These are phyloP conservation scores for Caenorhabditis macrosperma DNA, from an alignment of 2,888 invertebrate genomes.

Conservation along the genomic window DNA sequence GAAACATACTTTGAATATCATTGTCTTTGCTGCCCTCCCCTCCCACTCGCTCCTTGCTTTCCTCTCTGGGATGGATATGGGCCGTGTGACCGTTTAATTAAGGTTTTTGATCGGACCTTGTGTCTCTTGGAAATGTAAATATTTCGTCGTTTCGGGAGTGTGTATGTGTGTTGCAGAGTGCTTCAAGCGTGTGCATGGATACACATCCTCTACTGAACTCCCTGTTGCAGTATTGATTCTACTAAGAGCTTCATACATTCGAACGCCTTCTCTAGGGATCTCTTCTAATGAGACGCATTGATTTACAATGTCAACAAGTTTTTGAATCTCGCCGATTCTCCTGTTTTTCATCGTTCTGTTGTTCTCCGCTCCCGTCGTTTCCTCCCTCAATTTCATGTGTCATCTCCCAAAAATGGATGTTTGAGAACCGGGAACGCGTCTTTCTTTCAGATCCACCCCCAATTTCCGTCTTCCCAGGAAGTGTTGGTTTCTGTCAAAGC, in stretches of 20 bases:
- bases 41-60: constrained; percentile 23
- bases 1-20: constrained; percentile 49
- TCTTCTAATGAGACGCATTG: constrained; percentile 45
- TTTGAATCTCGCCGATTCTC: constrained; percentile 25
- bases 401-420: constrained; percentile 42
- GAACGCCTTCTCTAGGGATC: not conserved
- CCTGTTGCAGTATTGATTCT: too few relatives aligned
- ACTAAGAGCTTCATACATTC: too few relatives aligned
- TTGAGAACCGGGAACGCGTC: not conserved
- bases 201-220: not conserved
- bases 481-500: not conserved
- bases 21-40: constrained; percentile 14
- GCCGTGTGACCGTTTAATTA: constrained; percentile 54
- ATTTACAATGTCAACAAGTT: constrained; percentile 47
- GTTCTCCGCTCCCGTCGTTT: constrained; percentile 6
- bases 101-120: constrained; percentile 56
- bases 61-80: constrained; percentile 13
- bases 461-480: constrained; percentile 26
- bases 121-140: constrained; percentile 46
- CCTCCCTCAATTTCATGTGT: constrained; percentile 46
- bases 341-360: constrained; percentile 26
- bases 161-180: constrained; percentile 2
- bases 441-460: constrained; percentile 1
- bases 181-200: constrained; percentile 5
- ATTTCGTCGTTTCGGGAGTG: constrained; percentile 25